phyloP scores from a whole-genome alignment of 1,140 invertebrate species.

The Drosophila burlai region DNA sequence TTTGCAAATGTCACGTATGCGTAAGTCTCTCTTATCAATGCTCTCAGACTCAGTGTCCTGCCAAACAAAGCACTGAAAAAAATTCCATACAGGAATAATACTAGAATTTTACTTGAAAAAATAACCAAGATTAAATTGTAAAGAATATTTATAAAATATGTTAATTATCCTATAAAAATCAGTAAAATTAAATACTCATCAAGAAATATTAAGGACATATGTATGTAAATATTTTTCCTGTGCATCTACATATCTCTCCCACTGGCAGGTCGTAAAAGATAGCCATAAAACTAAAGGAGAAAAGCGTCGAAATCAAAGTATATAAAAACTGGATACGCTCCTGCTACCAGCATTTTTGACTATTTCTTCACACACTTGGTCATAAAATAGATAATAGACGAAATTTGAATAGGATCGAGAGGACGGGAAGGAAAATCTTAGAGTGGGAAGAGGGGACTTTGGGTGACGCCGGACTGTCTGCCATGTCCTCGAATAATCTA shows the following conservation, averaged over 20 bases:
- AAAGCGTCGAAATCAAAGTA: slow-evolving; percentile 73
- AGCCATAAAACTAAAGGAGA: slow-evolving; percentile 74
- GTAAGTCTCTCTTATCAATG: slow-evolving; percentile 52
- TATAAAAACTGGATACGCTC: slow-evolving; percentile 62
- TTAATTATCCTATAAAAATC: background rate
- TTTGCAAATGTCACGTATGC: slow-evolving; percentile 71
- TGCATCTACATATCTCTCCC: slow-evolving; percentile 55
- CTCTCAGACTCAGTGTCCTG: slow-evolving; percentile 8
- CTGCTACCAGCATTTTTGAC: slow-evolving; percentile 48
- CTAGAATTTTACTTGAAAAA: too few species aligned
- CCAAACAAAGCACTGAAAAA: background rate
- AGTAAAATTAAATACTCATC: too few species aligned
- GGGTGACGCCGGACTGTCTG: slow-evolving; percentile 66
- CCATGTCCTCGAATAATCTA: slow-evolving; percentile 40
- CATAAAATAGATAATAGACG: slow-evolving; percentile 78
- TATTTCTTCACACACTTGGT: slow-evolving; percentile 64
- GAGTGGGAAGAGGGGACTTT: background rate
- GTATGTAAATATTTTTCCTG: background rate
- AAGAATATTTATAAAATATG: background rate
- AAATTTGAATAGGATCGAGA: slow-evolving; percentile 73
- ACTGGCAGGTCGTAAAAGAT: slow-evolving; percentile 68
- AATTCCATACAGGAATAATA: background rate
- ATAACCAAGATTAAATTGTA: background rate
- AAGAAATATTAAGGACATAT: background rate
- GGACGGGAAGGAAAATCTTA: background rate